Evolutionary conservation across 1,140 invertebrate species (phyloP), one percentile per base, ranked within the genome.

Genomic region (Trinorchestia longiramus): DNA sequence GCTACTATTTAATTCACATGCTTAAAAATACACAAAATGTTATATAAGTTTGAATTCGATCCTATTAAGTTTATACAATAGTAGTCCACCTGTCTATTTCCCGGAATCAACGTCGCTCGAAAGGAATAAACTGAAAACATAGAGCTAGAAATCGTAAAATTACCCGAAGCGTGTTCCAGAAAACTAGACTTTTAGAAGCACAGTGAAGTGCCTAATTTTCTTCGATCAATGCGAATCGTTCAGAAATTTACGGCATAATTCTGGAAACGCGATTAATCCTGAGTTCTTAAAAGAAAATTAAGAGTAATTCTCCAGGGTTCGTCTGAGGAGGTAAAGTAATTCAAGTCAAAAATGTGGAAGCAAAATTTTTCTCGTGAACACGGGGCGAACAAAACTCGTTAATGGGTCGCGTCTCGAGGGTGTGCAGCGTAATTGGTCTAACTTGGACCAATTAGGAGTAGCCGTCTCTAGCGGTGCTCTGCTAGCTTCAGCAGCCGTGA

Each of bases 401-500:
- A 94, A 94, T 94, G 92, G 92, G 92, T n/a, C 19, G 92, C 41
- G 92, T 94, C 92, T 94, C 92, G 43, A 47, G 92, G 92, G 92
- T 45, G 92, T 94, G 92, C 44, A 6, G 3, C 92, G 44, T 94
- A 94, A 94, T 94, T 94, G 92, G 8, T n/a, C 92, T 94, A 94
- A 94, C 92, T 94, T 94, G 92, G 43, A 43, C 92, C 92, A 94
- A 94, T 94, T 94, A 94, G 92, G 92, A 94, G 92, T 43, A 15
- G 88, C 43, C 19, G 92, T n/a, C 19, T 77, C 8, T 3, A 11
- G 11, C 62, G 62, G 28, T 77, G 62, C 62, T 77, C 62, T 36
- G 15, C 15, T 36, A 36, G 62, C 62, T 77, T 3, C 62, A 77
- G 28, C 62, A 36, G 62, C 62, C 62, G 15, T 28, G 62, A 15